Conservation (phyloP, 2,797 vertebrate species). For the Macrochelys suwanniensis region DNA sequence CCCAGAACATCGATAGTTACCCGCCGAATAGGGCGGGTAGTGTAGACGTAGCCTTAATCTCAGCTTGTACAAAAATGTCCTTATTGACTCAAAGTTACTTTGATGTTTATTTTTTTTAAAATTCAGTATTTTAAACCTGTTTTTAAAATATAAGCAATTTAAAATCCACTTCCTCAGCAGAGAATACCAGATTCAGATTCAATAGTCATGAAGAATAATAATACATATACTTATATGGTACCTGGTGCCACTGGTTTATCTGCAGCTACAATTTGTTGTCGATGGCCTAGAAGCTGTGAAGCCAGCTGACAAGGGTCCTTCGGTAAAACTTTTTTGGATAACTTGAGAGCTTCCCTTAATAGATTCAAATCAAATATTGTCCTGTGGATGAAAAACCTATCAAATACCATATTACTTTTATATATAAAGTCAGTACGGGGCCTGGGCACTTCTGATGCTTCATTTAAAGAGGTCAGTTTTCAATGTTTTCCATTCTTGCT, state of each 20-base stretch:
- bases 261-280: slow-evolving; percentile 75
- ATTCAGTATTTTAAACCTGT: background rate
- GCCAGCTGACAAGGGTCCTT: slow-evolving; percentile 82
- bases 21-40: no score
- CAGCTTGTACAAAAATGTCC: background rate
- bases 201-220: background rate
- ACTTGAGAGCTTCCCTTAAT: slow-evolving; percentile 74
- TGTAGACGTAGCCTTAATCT: background rate
- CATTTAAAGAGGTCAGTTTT: background rate
- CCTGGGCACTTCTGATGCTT: background rate
- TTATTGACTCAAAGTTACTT: background rate
- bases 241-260: slow-evolving; percentile 81
- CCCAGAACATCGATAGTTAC: no score
- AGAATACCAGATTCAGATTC: background rate
- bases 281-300: slow-evolving; percentile 80
- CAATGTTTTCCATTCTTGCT: background rate
- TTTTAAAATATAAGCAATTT: background rate
- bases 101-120: background rate
- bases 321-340: slow-evolving; percentile 76
- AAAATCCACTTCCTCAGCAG: background rate
- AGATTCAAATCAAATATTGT: slow-evolving; percentile 75
- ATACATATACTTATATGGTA: slow-evolving; percentile 14
- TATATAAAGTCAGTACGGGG: background rate
- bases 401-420: background rate
- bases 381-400: slow-evolving; percentile 46